Percentiles rank a stretch among this genome's conserved stretches.
These are phyloP conservation scores for Pterocles gutturalis DNA, from an alignment of 2,113 vertebrate species.

Conservation along the genomic window DNA sequence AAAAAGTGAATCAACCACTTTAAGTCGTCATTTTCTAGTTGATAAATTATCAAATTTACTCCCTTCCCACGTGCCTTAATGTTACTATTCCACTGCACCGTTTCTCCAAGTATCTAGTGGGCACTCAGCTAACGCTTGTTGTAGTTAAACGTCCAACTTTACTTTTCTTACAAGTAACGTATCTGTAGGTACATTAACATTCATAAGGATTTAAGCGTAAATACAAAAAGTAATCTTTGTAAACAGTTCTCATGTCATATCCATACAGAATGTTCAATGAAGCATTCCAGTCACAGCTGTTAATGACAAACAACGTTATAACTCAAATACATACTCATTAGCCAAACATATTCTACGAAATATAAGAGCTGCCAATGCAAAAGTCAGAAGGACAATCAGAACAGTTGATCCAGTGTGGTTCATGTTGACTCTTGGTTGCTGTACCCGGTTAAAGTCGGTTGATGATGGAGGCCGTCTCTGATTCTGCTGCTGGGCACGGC, in stretches of 20 bases:
- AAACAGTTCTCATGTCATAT: constrained; percentile 79
- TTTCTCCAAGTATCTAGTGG: neutral
- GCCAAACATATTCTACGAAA: constrained; percentile 94
- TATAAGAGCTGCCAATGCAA: constrained; percentile 92
- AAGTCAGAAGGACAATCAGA: constrained; percentile 91
- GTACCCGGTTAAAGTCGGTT: constrained; percentile 73
- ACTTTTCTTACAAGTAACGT: neutral
- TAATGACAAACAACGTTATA: constrained; percentile 77
- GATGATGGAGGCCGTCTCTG: constrained; percentile 78
- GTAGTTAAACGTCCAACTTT: neutral
- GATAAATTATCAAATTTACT: neutral
- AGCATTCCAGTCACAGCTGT: constrained; percentile 41
- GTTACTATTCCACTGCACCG: neutral
- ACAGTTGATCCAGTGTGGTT: constrained; percentile 84
- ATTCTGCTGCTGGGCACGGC: constrained; percentile 86
- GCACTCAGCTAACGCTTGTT: neutral
- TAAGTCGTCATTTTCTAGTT: neutral
- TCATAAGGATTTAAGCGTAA: constrained; percentile 63
- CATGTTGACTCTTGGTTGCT: constrained; percentile 76
- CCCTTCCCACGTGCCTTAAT: neutral
- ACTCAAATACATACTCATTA: constrained; percentile 94
- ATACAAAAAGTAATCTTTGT: constrained; percentile 79
- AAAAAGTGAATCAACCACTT: neutral
- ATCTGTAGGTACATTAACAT: constrained; percentile 62
- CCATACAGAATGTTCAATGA: constrained; percentile 74